phyloP scores from a whole-genome alignment of 2,113 vertebrate species.

The Herpetotheres cachinnans region DNA sequence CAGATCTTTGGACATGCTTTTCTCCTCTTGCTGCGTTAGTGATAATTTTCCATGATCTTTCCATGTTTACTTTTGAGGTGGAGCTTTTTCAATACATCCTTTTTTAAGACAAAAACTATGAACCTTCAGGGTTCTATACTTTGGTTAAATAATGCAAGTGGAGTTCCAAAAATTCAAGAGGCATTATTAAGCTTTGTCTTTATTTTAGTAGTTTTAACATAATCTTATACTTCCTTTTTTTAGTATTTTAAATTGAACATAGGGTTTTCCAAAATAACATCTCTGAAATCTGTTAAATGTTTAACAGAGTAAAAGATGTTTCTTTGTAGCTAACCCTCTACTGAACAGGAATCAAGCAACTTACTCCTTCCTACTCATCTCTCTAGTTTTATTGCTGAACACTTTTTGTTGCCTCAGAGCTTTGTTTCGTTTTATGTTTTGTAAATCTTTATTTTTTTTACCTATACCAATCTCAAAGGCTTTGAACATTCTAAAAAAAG shows the following conservation, averaged over 20 bases:
- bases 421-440: not conserved
- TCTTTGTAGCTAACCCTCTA: not conserved
- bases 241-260: not conserved
- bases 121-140: not conserved
- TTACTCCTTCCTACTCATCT: not conserved
- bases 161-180: not conserved
- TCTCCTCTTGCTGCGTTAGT: not conserved
- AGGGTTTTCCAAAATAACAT: not conserved
- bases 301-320: not conserved
- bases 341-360: not conserved
- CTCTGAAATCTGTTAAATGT: not conserved
- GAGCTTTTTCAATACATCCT: slow-evolving; percentile 13
- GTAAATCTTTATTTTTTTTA: not conserved
- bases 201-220: not conserved
- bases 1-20: not conserved
- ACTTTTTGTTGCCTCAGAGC: not conserved
- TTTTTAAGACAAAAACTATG: not conserved
- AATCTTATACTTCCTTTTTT: not conserved
- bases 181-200: not conserved
- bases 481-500: not conserved
- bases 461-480: not conserved
- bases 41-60: not conserved
- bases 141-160: not conserved
- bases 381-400: not conserved
- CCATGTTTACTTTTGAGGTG: slow-evolving; percentile 31